Evolutionary conservation across 1,140 invertebrate genomes (phyloP).

Genomic region (Apis cerana): DNA sequence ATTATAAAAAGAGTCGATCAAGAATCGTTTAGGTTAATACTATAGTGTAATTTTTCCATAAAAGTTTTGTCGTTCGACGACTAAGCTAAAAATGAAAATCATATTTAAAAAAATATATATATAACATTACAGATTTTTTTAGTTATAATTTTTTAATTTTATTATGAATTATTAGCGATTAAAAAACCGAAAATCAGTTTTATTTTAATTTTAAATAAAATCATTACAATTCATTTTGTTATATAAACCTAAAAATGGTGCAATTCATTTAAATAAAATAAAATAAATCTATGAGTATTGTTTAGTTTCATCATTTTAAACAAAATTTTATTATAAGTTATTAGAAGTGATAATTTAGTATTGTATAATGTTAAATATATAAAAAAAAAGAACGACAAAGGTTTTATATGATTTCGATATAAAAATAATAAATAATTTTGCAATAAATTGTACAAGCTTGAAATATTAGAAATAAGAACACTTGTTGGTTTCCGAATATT

Average conservation of each 20-base stretch:
- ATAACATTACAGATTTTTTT: background rate
- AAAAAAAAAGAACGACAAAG: slow-evolving; percentile 3
- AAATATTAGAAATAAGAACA: background rate
- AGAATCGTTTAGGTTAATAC: slow-evolving; percentile 14
- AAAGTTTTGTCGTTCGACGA: slow-evolving; percentile 28
- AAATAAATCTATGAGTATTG: background rate
- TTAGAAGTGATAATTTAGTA: background rate
- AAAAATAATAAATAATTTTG: slow-evolving; percentile 30
- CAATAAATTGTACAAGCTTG: slow-evolving; percentile 33
- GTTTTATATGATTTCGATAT: slow-evolving; percentile 6
- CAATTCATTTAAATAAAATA: background rate
- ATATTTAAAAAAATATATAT: background rate
- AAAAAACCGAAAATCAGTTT: background rate
- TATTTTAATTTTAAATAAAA: background rate
- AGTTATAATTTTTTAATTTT: background rate
- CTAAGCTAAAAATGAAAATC: too few relatives aligned
- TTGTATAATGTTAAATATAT: background rate
- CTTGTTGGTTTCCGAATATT: background rate
- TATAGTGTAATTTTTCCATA: slow-evolving; percentile 3
- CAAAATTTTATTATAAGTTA: background rate
- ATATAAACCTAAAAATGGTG: too few relatives aligned
- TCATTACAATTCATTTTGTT: background rate
- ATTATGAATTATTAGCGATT: background rate
- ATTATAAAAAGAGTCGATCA: slow-evolving; percentile 5
- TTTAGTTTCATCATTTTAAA: background rate